Base-by-base conservation (phyloP, 2,113 vertebrate genomes). In the Antennarius striatus region DNA sequence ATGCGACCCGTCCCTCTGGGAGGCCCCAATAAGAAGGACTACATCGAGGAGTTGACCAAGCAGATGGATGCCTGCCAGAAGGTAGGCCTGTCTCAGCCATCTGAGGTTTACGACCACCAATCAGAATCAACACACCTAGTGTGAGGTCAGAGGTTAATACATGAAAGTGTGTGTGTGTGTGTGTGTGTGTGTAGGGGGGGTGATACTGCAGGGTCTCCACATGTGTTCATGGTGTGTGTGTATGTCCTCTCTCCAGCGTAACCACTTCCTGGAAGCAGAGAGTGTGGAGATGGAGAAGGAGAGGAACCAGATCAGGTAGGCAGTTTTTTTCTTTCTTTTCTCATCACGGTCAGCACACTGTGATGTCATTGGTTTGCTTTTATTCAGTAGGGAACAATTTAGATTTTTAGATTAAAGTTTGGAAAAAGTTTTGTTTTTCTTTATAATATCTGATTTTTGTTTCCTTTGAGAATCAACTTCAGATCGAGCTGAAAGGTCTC, bases 201-300 rank as follows among this genome's bases (percentile, higher is more conserved):
- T 42, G 5, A 40, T 10, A 40, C 39, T 40, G 39, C 39, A 40
- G 22, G 22, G 22, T 22, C 22, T 36, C 32, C 32, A 30, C 48
- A 22, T 22, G 32, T 54, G 10, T 60, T 36, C 4, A 36, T 36
- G 32, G 49, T 58, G 14, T 61, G 16, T 61, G 46, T 65, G 16
- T 61, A 40, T 65, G 13, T 74, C 16, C 56, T 52, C 6, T 52
- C 43, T 78, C 2, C 85, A 94, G 93, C 89, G 93, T 10, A 94
- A 93, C 76, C 89, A 92, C 74, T 93, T 93, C 72, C 87, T 94
- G 77, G 92, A 94, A 73, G 92, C 92, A 1, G 92, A 93, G 79
- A 93, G 91, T 32, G 67, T 93, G 2, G 90, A 90, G 88, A 84
- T 93, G 91, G 91, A 92, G 53, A 93, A 92, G 63, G 93, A 93